Conservation (phyloP, 2,888 invertebrate genomes). For the Vandiemenella viatica region DNA sequence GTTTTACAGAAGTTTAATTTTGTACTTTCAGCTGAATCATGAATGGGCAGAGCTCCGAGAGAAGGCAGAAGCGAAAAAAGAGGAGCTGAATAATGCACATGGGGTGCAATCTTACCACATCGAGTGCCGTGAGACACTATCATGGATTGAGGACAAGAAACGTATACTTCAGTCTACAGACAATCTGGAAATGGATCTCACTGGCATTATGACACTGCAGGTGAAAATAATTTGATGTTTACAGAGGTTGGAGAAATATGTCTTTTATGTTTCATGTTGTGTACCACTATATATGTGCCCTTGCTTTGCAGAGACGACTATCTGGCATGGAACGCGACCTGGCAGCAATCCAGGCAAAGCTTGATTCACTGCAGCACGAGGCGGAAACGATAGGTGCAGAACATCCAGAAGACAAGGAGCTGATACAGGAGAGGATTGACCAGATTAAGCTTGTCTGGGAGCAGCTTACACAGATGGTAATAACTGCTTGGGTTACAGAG, state of each 20-base stretch:
- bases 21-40: constrained; percentile 43
- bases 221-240: constrained; percentile 14
- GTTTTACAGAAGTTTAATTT: too few species aligned
- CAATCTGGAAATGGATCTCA: constrained; percentile 95
- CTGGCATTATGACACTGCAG: constrained; percentile 89
- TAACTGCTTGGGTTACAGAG: too few species aligned
- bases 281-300: background rate
- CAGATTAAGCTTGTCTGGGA: constrained; percentile 93
- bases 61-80: constrained; percentile 91
- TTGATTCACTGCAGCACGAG: constrained; percentile 85
- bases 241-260: background rate
- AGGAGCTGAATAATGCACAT: constrained; percentile 89
- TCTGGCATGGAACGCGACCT: constrained; percentile 98
- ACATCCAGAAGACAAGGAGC: constrained; percentile 85
- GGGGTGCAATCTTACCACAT: constrained; percentile 99
- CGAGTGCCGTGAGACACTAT: constrained; percentile 94
- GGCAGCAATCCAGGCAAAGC: constrained; percentile 94
- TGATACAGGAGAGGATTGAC: constrained; percentile 77
- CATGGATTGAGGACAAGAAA: constrained; percentile 99
- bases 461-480: constrained; percentile 82
- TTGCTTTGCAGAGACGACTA: constrained; percentile 62
- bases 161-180: constrained; percentile 95
- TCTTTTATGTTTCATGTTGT: background rate
- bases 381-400: constrained; percentile 82
- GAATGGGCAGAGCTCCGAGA: constrained; percentile 82